These are phyloP conservation scores for Rattus rattus DNA, from an alignment of 2,113 vertebrate species.

Conservation along the genomic window DNA sequence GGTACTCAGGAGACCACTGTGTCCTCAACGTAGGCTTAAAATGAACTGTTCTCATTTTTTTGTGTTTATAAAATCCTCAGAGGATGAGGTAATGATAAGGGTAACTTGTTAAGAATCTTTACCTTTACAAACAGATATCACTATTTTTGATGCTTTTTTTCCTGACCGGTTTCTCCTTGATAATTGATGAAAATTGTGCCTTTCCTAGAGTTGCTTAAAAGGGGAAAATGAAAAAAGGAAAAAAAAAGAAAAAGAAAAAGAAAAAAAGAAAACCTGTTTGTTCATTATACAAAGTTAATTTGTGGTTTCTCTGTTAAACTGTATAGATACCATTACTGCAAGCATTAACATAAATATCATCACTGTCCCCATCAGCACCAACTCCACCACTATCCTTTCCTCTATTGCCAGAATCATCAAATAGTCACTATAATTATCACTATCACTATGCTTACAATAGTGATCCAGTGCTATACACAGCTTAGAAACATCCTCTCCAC, in stretches of 20 bases:
- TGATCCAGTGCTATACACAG: background rate
- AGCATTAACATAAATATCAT: background rate
- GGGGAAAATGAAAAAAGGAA: no score
- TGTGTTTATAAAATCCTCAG: background rate
- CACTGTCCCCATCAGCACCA: rapidly evolving
- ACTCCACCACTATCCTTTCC: no score
- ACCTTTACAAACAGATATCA: background rate
- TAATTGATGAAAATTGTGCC: background rate
- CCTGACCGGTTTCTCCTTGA: background rate
- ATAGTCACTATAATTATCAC: rapidly evolving
- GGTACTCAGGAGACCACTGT: background rate
- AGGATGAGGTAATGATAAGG: background rate
- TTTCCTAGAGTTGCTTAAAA: no score
- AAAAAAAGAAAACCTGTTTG: no score
- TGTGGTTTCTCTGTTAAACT: background rate
- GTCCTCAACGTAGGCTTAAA: background rate
- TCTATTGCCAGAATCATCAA: background rate
- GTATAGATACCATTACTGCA: background rate
- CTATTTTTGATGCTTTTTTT: background rate
- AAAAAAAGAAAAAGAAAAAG: no score
- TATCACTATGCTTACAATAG: no score
- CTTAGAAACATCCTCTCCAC: background rate
- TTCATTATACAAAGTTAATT: background rate
- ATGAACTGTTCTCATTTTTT: background rate
- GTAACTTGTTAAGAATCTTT: background rate